Conservation (phyloP, 2,113 vertebrate species). For the Rhea americana region DNA sequence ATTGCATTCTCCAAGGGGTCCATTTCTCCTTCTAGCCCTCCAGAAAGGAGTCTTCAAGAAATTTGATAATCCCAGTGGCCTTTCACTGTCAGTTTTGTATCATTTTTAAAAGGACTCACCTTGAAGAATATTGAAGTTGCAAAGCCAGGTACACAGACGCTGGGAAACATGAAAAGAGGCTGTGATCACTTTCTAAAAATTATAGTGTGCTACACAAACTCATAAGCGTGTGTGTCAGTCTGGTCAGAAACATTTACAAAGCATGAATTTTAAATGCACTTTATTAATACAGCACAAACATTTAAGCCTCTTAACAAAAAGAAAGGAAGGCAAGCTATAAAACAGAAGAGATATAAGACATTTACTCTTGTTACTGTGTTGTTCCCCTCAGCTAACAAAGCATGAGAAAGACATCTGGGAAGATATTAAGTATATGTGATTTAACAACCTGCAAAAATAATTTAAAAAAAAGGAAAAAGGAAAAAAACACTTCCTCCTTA, state of each 20-base stretch:
- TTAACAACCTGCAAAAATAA: background rate
- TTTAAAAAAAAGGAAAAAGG: background rate
- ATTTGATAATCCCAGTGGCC: background rate
- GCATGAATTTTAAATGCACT: background rate
- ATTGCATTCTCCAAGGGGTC: background rate
- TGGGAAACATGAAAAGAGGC: background rate
- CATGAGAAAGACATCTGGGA: background rate
- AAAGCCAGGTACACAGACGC: background rate
- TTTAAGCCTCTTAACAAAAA: background rate
- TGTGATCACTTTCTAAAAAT: accelerated
- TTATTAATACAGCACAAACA: background rate
- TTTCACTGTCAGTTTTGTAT: background rate
- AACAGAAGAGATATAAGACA: background rate
- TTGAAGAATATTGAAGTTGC: background rate
- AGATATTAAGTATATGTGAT: background rate
- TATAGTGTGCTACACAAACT: background rate
- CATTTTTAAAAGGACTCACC: background rate
- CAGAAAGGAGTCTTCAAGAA: background rate
- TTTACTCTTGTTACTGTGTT: background rate
- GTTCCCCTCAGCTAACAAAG: background rate
- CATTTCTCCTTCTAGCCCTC: background rate
- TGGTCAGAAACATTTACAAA: background rate
- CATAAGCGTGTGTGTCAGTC: background rate
- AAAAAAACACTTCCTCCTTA: background rate
- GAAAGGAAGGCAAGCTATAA: background rate